Base-by-base conservation (phyloP, 2,888 invertebrate genomes). In the Gortyna flavago region DNA sequence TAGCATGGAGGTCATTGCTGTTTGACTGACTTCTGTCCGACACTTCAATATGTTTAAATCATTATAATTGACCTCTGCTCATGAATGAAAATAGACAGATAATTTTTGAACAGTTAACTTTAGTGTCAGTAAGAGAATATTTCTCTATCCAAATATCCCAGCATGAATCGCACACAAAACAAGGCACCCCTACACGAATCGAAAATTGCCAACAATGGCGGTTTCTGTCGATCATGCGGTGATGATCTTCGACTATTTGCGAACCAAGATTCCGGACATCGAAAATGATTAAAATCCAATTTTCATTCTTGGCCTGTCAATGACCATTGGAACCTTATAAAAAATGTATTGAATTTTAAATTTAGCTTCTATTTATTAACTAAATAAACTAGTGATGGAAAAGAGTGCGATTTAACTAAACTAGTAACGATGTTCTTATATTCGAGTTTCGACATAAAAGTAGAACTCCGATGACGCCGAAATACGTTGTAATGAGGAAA, bases 401-500 rank as follows among this genome's bases (percentile, higher is more conserved):
- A 66, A 85, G 29, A 82, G 59, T 32, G 7, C n/a, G 25, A 32
- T 65, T 48, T 35, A 51, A 61, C n/a, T 57, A 54, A 51, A 66
- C 8, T 16, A 59, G 29, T 61, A 32, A 29, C 29, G 8, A 32
- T 18, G 29, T 61, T 61, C 29, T 18, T 29, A 7, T 59, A 59
- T 13, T 25, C 11, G 7, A 48, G 73, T 73, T 73, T 51, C 68
- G 21, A 72, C 59, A 76, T 68, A 77, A 81, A 80, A 76, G 70
- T 51, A 51, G 75, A 80, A 79, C 59, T 75, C 77, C 70, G 66
- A 85, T 72, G 80, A 80, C 73, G 80, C 79, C 74, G 48, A 87
- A 87, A 78, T 83, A 73, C 80, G 65, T 21, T n/a, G 77, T 84
- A 82, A 89, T 72, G 70, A 88, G 83, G 80, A 88, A 81, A 83